These are phyloP conservation scores for Gopherus flavomarginatus DNA, from an alignment of 2,113 vertebrate genomes.

Conservation along the genomic window DNA sequence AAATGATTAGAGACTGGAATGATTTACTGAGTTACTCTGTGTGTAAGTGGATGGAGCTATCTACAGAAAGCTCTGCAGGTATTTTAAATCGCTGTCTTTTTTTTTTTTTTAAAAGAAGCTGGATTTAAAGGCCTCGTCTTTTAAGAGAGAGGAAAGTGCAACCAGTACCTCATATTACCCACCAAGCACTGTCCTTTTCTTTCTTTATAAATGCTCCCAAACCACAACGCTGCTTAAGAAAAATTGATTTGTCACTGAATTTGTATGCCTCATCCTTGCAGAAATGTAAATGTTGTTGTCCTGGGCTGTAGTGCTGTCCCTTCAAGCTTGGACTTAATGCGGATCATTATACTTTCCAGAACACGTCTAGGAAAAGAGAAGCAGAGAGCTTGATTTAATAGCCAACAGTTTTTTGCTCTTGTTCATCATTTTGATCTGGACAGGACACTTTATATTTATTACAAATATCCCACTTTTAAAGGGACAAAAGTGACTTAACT, in stretches of 20 bases:
- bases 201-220: constrained; percentile 61
- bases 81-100: not conserved
- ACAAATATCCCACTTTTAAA: constrained; percentile 61
- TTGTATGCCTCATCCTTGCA: constrained; percentile 68
- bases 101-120: not conserved
- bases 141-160: constrained; percentile 12
- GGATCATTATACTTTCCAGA: constrained; percentile 77
- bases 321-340: constrained; percentile 76
- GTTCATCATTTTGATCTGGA: constrained; percentile 57
- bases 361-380: constrained; percentile 70
- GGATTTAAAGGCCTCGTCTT: not conserved
- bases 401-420: constrained; percentile 60
- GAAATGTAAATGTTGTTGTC: constrained; percentile 81
- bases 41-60: not conserved
- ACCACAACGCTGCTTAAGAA: constrained; percentile 68
- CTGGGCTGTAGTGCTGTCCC: constrained; percentile 74
- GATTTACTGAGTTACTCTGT: not conserved
- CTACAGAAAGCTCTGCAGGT: not conserved
- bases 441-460: constrained; percentile 64
- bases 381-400: constrained; percentile 61
- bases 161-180: constrained; percentile 27
- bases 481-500: not conserved
- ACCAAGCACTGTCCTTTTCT: constrained; percentile 23
- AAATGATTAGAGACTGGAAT: not conserved
- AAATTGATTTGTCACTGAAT: constrained; percentile 81